Percentiles rank a stretch among this genome's conserved stretches.
These are phyloP conservation scores for Ciconia stormi DNA, from an alignment of 2,113 vertebrate genomes.

Conservation along the genomic window DNA sequence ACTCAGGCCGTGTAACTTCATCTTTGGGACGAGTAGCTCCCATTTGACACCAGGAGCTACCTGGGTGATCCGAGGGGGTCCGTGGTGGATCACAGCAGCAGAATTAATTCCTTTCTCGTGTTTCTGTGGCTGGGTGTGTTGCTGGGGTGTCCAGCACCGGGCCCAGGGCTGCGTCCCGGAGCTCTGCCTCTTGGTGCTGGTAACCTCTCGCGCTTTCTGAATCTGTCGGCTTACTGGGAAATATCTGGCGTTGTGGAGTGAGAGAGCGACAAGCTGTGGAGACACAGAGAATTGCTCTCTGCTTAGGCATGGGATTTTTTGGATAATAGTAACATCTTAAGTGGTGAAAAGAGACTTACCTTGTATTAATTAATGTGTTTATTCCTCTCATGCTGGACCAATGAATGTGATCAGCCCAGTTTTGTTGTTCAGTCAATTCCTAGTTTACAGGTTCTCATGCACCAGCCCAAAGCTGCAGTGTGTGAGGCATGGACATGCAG, in stretches of 20 bases:
- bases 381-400: not conserved
- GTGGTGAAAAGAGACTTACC: not conserved
- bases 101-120: accelerated
- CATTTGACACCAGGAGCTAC: not conserved
- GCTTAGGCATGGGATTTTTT: accelerated
- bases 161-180: not conserved
- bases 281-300: not conserved
- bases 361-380: not conserved
- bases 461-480: not conserved
- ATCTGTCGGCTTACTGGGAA: not conserved
- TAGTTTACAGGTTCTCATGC: not conserved
- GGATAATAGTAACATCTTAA: not conserved
- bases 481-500: accelerated
- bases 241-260: accelerated
- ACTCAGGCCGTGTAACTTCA: accelerated
- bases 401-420: not conserved
- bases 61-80: not conserved
- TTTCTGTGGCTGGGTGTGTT: not conserved
- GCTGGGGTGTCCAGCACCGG: not conserved
- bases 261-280: slow-evolving; percentile 42
- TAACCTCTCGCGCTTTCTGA: accelerated
- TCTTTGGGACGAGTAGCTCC: not conserved
- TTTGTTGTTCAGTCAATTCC: not conserved
- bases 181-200: not conserved
- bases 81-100: not conserved